Conservation (phyloP, 1,140 invertebrate genomes). For the Triops longicaudatus region DNA sequence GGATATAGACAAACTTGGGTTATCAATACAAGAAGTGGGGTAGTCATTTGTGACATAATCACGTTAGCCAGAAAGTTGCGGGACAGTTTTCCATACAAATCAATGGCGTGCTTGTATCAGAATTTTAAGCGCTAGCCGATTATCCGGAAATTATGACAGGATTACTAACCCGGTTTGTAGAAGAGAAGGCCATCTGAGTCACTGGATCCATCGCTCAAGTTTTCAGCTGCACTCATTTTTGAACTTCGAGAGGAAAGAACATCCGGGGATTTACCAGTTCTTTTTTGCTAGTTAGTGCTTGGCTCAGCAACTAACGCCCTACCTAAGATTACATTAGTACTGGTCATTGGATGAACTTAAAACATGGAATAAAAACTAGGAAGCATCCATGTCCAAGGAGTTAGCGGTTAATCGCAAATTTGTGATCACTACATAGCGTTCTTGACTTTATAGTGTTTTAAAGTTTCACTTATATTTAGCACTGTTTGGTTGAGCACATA, state of each 20-base stretch:
- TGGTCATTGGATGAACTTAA: neutral
- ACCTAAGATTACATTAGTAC: neutral
- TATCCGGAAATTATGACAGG: neutral
- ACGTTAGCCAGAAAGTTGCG: too few species aligned
- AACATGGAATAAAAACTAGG: neutral
- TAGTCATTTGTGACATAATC: too few species aligned
- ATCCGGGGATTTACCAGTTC: neutral
- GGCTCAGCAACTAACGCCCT: neutral
- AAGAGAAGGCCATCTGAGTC: neutral
- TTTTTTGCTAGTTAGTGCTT: neutral
- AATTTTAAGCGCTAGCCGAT: too few species aligned
- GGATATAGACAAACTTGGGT: too few species aligned
- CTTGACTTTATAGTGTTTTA: neutral
- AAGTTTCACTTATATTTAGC: neutral
- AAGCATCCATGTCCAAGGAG: neutral
- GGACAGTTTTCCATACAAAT: too few species aligned
- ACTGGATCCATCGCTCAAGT: neutral
- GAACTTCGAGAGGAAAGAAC: neutral
- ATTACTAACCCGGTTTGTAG: neutral
- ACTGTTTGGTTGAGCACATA: too few species aligned
- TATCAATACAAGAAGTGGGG: too few species aligned
- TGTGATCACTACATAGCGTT: neutral
- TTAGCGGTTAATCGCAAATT: neutral
- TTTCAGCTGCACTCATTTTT: constrained; percentile 1
- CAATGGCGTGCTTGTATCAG: too few species aligned